These are phyloP conservation scores for Cancer borealis DNA, from an alignment of 2,888 invertebrate species.

Conservation along the genomic window DNA sequence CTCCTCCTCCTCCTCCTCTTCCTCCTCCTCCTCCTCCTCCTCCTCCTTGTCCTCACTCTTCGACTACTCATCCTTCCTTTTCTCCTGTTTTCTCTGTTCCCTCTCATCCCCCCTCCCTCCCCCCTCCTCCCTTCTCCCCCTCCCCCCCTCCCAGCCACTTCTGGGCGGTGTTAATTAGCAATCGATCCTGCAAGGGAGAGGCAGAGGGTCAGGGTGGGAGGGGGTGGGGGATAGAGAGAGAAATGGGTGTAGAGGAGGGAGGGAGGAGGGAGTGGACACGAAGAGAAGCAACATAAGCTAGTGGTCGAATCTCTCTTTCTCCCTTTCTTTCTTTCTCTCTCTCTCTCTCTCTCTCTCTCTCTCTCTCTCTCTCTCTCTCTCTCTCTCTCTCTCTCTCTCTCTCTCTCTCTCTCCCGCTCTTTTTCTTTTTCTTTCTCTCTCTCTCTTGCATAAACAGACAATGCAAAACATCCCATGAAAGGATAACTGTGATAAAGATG, in stretches of 20 bases:
- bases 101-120: background rate
- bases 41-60: slow-evolving; percentile 33
- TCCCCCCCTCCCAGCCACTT: slow-evolving; percentile 50
- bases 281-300: background rate
- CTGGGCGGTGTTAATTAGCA: slow-evolving; percentile 61
- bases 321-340: background rate
- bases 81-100: background rate
- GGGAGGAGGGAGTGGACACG: background rate
- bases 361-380: background rate
- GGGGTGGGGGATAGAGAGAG: too few species aligned
- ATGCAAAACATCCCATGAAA: background rate
- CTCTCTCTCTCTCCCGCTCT: background rate
- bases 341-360: background rate
- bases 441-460: background rate
- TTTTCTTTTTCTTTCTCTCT: too few species aligned
- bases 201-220: too few species aligned
- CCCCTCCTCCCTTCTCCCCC: background rate
- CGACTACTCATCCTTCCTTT: slow-evolving; percentile 29
- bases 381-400: background rate
- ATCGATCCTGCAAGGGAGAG: slow-evolving; percentile 55
- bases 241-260: background rate
- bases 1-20: background rate
- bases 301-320: background rate
- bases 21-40: slow-evolving; percentile 34
- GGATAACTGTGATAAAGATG: background rate